Evolutionary conservation across 2,888 invertebrate species (phyloP).

Genomic region (Rotaria macrura): DNA sequence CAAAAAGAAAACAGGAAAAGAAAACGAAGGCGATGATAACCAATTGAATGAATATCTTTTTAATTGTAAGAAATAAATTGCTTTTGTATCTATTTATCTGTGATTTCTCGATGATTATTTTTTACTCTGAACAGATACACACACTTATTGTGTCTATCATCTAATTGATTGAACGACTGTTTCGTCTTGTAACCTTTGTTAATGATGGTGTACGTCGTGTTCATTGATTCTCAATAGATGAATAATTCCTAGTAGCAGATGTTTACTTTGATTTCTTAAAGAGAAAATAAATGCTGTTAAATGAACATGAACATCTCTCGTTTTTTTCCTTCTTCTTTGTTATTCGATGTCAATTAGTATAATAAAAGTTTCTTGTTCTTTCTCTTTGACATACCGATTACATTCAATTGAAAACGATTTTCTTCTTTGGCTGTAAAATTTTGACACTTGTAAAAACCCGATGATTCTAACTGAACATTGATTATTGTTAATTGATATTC

Average conservation of each 20-base stretch:
- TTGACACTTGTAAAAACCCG: background rate
- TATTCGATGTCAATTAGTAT: no score
- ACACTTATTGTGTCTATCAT: no score
- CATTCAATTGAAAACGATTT: background rate
- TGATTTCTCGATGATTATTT: no score
- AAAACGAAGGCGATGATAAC: no score
- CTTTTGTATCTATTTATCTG: no score
- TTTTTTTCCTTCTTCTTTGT: no score
- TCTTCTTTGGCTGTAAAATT: conserved; percentile 19
- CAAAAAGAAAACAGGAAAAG: no score
- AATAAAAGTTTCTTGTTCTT: no score
- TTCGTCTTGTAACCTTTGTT: background rate
- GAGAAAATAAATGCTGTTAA: background rate
- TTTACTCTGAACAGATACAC: no score
- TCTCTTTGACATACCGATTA: background rate
- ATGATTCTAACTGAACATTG: background rate
- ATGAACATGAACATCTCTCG: background rate
- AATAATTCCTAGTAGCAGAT: background rate
- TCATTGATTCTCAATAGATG: background rate
- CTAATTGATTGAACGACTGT: background rate
- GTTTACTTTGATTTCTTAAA: background rate
- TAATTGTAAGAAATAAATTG: no score
- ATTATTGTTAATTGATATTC: background rate
- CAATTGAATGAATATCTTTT: no score
- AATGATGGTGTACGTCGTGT: background rate